Conservation (phyloP, 1,140 invertebrate species). For the Microplitis mediator region DNA sequence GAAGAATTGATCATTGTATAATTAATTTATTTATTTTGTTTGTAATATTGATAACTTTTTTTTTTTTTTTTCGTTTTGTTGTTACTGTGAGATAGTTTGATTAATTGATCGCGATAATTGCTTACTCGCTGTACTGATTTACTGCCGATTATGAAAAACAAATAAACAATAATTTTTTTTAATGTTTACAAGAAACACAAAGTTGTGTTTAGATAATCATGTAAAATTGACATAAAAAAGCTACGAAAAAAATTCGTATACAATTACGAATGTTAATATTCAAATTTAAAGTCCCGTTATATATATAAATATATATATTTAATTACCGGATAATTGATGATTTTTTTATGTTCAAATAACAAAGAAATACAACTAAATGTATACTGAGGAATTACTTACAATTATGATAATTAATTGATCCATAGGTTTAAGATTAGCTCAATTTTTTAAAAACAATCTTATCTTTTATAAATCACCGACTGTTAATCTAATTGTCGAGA, state of each 20-base stretch:
- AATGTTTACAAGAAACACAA: conserved; percentile 21
- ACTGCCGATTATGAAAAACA: conserved; percentile 25
- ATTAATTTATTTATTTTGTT: conserved; percentile 34
- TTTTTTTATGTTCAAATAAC: background rate
- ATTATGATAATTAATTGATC: conserved; percentile 37
- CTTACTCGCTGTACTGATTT: conserved; percentile 20
- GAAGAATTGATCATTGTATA: conserved; percentile 21
- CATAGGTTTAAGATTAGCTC: conserved; percentile 54
- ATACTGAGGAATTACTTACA: conserved; percentile 32
- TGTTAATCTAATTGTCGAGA: conserved; percentile 13
- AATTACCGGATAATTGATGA: background rate
- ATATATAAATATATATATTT: background rate
- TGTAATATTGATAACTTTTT: conserved; percentile 39
- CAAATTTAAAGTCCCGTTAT: too few relatives aligned
- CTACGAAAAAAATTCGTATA: background rate
- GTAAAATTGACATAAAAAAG: conserved; percentile 4
- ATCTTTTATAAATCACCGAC: conserved; percentile 52
- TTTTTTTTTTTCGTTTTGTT: conserved; percentile 4
- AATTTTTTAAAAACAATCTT: conserved; percentile 51
- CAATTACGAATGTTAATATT: background rate
- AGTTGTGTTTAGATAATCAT: conserved; percentile 21
- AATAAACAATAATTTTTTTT: conserved; percentile 23
- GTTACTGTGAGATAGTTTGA: conserved; percentile 16
- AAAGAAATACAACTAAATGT: background rate
- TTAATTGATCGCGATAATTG: conserved; percentile 26